These are phyloP conservation scores for Volucella bombylans DNA, from an alignment of 2,888 invertebrate genomes.

Conservation along the genomic window DNA sequence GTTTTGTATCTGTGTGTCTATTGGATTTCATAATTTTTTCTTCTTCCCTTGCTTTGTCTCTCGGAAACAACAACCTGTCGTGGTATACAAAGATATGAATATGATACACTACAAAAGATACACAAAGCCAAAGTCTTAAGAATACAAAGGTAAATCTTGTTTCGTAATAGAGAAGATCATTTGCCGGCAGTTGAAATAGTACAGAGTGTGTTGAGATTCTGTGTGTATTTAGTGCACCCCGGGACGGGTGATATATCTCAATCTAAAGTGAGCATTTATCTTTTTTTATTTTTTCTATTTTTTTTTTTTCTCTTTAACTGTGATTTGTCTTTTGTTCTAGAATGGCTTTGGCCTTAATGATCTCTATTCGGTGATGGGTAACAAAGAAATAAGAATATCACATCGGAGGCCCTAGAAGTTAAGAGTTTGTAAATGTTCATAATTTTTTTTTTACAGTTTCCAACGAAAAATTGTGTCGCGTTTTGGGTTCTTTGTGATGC, in stretches of 20 bases:
- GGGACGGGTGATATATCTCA: conserved; percentile 34
- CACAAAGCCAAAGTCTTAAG: not conserved
- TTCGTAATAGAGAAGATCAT: conserved; percentile 33
- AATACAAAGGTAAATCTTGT: conserved; percentile 47
- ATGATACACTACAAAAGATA: conserved; percentile 5
- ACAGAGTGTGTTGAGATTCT: not conserved
- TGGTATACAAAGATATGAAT: conserved; percentile 46
- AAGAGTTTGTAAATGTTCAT: not conserved
- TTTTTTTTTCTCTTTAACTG: conserved; percentile 10
- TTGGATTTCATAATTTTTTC: conserved; percentile 62
- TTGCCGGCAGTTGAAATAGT: conserved; percentile 4
- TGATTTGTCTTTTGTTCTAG: conserved; percentile 48
- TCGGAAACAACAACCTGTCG: conserved; percentile 36
- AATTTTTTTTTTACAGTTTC: conserved; percentile 7
- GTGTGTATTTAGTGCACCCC: conserved; percentile 15
- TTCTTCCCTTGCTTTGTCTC: conserved; percentile 9
- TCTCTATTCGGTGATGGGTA: not conserved
- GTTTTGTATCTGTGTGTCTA: conserved; percentile 41
- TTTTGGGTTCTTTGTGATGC: not conserved
- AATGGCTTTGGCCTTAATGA: conserved; percentile 9
- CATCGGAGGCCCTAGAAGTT: no score
- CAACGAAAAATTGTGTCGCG: not conserved
- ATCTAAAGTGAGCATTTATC: conserved; percentile 50
- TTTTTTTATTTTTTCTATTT: not conserved
- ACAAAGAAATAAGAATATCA: not conserved